Base-by-base conservation (phyloP, 2,797 vertebrate species). In the Parambassis ranga region DNA sequence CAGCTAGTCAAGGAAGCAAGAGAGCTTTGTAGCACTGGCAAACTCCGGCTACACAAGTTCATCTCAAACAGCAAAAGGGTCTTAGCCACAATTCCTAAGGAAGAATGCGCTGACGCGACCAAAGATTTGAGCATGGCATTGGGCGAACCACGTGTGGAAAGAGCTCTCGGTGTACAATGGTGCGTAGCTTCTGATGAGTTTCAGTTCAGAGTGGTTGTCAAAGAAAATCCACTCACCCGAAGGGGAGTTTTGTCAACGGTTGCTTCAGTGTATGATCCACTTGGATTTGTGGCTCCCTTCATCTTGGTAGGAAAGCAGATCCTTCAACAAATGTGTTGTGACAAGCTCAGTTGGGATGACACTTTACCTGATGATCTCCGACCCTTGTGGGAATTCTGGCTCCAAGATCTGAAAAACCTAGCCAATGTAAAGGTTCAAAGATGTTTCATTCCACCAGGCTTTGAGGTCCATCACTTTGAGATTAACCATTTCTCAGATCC, bases 201-300 rank as follows among this genome's bases (percentile, higher is more conserved):
- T 38, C 66, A 62, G 11, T 69, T 62, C 2, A 18, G 66, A 32
- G 43, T 56, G 1, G 10, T 24, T 5, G 24, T 44, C 3, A 36
- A 47, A 3, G 9, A 38, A 9, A 43, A 47, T 52, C 65, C 48
- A 46, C 31, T 49, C 3, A 20, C 57, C 9, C 1, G 19, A 62
- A 69, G 50, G 56, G 50, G 49, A 55, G 50, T 69, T 7, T 30
- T 50, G 14, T 20, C 33, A 3, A 55, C 42, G 1, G 49, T 69
- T 0, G 18, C 36, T 5, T 68, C 35, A 6, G 16, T 68, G 3
- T 68, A n/a, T 1, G 42, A 68, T n/a, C n/a, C n/a, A n/a, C n/a
- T n/a, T n/a, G n/a, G n/a, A n/a, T n/a, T n/a, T n/a, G n/a, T n/a
- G n/a, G n/a, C n/a, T n/a, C 55, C 55, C 2, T 59, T 59, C 18